These are phyloP conservation scores for Condylura cristata DNA, from an alignment of 2,113 vertebrate genomes.

Conservation along the genomic window DNA sequence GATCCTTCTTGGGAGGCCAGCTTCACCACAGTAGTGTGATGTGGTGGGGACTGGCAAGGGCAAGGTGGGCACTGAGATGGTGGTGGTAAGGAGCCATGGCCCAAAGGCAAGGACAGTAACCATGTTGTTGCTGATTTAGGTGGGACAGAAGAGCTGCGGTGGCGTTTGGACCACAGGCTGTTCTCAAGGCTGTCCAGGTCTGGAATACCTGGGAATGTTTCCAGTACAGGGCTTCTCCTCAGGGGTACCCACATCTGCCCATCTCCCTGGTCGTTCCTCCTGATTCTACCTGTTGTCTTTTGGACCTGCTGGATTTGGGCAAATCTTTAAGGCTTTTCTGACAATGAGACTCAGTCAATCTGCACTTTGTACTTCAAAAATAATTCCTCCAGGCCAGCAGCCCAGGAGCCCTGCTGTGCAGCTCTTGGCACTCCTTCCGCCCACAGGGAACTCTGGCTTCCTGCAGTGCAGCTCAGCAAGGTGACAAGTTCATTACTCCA, in stretches of 20 bases:
- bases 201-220: background rate
- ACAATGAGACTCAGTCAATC: background rate
- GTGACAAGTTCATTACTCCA: background rate
- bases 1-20: rapidly evolving
- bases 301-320: background rate
- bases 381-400: background rate
- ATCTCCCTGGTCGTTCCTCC: background rate
- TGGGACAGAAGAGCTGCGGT: background rate
- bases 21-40: rapidly evolving
- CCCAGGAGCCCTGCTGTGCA: background rate
- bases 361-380: rapidly evolving
- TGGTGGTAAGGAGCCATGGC: background rate
- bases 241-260: background rate
- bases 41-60: too few species aligned
- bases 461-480: background rate
- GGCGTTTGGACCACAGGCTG: background rate
- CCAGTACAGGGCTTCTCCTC: background rate
- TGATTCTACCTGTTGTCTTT: background rate
- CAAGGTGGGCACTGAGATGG: rapidly evolving
- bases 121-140: rapidly evolving
- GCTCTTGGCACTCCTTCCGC: background rate
- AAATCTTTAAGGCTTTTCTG: background rate
- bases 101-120: background rate
- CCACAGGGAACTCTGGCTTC: background rate
- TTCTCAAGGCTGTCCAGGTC: background rate